Conservation (phyloP, 2,113 vertebrate species). For the Cyprinodon tularosa region DNA sequence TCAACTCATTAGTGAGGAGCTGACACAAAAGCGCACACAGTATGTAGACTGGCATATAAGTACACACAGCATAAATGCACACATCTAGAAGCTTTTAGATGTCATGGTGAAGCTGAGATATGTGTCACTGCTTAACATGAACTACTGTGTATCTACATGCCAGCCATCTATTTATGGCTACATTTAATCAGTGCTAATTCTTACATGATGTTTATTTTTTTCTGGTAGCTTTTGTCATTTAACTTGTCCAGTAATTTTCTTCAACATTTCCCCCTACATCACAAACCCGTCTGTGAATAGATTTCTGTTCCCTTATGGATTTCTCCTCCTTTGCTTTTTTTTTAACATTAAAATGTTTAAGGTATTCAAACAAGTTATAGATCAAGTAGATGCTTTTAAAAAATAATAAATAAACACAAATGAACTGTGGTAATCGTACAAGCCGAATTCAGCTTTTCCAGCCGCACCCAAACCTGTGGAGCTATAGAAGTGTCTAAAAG, state of each 20-base stretch:
- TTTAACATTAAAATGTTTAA: no score
- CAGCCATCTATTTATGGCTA: constrained; percentile 34
- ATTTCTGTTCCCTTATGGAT: no score
- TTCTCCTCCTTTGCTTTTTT: no score
- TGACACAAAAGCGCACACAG: constrained; percentile 43
- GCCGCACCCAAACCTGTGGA: no score
- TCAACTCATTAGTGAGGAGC: constrained; percentile 62
- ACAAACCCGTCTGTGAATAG: no score
- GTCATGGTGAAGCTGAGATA: constrained; percentile 5
- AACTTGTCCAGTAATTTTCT: neutral
- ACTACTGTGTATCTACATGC: neutral
- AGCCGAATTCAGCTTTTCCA: no score
- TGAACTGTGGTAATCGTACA: no score
- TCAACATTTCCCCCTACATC: neutral
- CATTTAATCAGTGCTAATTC: neutral
- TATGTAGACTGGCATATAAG: constrained; percentile 1
- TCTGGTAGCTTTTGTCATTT: no score
- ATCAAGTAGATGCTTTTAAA: no score
- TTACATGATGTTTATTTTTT: no score
- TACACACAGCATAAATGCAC: constrained; percentile 15
- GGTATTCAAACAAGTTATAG: no score
- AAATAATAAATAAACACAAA: no score
- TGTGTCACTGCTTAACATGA: neutral
- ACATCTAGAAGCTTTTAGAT: constrained; percentile 20
- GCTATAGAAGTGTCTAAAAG: neutral